Base-by-base conservation (phyloP, 1,140 invertebrate genomes). In the Mycetomoellerius zeteki region DNA sequence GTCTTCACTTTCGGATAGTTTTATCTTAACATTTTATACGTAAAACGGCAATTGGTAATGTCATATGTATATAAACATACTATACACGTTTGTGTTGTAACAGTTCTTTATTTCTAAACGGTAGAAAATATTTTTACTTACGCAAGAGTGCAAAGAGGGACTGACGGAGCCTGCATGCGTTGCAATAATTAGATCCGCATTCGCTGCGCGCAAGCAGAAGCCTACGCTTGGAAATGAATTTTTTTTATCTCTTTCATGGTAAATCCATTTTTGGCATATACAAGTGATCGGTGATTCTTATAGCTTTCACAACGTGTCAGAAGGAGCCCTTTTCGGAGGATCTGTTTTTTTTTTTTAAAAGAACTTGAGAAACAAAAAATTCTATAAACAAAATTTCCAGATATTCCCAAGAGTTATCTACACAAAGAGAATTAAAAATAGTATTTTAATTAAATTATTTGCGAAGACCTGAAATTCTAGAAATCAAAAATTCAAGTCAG, bases 91-190 rank as follows among this genome's bases (percentile, higher is more conserved):
- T 73, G 80, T 84, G 80, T 84, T 60, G 56, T 84, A 84, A 84
- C 69, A 84, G 56, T 84, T 84, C 54, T 84, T 84, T 84, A 84
- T 84, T 84, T 84, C 80, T 84, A 84, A 84, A 84, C 21, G 80
- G 80, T 84, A 84, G 69, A 84, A 84, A 84, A 84, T 84, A 84
- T 60, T 84, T 84, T 75, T 84, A 84, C 71, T 84, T 84, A 84
- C 69, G 80, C 80, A 84, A 84, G 69, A 84, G 80, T 84, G 80
- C 80, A 84, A 84, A 75, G 80, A 84, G 69, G 80, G 80, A 84
- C 24, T 84, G 69, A 75, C 80, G 67, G 67, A 82, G 54, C 56
- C 80, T 84, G 80, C 80, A 84, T 84, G 80, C 69, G 69, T 75
- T 84, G 80, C 80, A 73, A 84, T 84, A 73, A 84, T 82, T 82